phyloP scores from a whole-genome alignment of 2,888 invertebrate genomes.

The Latrodectus elegans region DNA sequence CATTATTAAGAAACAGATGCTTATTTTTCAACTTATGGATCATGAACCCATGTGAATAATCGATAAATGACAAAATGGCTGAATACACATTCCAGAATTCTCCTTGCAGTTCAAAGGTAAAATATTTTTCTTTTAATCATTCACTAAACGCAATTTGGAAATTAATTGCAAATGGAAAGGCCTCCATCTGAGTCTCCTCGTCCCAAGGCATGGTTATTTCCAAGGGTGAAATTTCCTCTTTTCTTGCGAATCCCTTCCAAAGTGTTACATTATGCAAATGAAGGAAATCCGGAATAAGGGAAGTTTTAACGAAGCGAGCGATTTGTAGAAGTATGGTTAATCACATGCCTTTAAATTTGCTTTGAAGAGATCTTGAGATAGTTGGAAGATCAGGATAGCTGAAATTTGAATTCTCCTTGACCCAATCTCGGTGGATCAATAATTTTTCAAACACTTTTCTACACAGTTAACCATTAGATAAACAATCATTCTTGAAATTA shows the following conservation, averaged over 20 bases:
- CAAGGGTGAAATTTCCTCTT: not conserved
- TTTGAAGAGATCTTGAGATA: not conserved
- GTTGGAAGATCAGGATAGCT: constrained; percentile 89
- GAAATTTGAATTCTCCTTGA: constrained; percentile 94
- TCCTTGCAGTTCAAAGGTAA: no score
- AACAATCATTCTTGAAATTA: no score
- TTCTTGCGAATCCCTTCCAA: not conserved
- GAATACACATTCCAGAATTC: no score
- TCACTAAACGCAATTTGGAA: no score
- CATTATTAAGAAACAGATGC: no score
- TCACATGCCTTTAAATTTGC: constrained; percentile 11
- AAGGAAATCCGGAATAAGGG: constrained; percentile 34
- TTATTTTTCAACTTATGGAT: no score
- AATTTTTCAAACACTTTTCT: no score
- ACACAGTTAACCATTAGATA: no score
- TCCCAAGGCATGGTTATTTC: not conserved
- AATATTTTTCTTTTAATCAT: no score
- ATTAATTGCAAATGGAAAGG: no score
- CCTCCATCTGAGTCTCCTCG: not conserved
- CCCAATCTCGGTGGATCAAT: constrained; percentile 87
- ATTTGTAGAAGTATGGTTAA: constrained; percentile 28
- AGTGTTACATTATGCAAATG: constrained; percentile 46
- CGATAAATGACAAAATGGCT: no score
- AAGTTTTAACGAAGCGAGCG: constrained; percentile 40
- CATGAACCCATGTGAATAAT: no score